A percentile compares a stretch with the other conserved stretches of the same genome.
phyloP scores from a whole-genome alignment of 2,888 invertebrate genomes.

The Hirudinaria manillensis region DNA sequence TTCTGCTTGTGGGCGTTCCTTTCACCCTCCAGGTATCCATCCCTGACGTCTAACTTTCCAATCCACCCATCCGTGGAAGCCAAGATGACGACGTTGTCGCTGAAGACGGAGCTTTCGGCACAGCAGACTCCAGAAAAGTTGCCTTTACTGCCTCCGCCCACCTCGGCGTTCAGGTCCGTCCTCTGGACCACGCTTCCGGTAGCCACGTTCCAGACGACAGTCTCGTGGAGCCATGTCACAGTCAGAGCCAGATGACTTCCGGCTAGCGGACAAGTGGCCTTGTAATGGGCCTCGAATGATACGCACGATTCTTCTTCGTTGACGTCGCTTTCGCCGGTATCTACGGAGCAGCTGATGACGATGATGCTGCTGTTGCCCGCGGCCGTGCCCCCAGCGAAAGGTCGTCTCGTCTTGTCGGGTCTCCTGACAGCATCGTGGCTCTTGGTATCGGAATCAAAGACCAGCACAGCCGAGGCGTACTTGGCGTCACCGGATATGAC shows the following conservation, averaged over 20 bases:
- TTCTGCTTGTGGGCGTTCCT: not conserved
- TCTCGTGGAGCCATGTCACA: slow-evolving; percentile 51
- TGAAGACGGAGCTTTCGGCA: not conserved
- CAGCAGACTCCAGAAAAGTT: not conserved
- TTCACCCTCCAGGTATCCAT: not conserved
- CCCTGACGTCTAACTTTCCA: not conserved
- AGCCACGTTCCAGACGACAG: slow-evolving; percentile 52
- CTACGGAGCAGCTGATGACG: not conserved
- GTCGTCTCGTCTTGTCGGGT: slow-evolving; percentile 9
- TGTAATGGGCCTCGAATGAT: not conserved
- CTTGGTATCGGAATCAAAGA: slow-evolving; percentile 42
- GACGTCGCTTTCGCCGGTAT: not conserved
- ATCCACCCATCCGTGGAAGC: slow-evolving; percentile 10
- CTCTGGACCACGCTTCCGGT: slow-evolving; percentile 46
- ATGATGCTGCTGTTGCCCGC: not conserved
- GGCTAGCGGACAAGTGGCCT: slow-evolving; percentile 46
- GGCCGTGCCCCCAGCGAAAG: not conserved
- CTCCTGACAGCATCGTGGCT: slow-evolving; percentile 41
- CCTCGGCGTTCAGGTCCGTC: not conserved
- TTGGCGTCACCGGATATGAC: slow-evolving; percentile 43
- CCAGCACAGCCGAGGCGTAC: slow-evolving; percentile 51
- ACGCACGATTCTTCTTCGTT: not conserved
- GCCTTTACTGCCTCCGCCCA: not conserved
- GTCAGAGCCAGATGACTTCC: slow-evolving; percentile 51
- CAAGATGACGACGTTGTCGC: not conserved